Conservation (phyloP, 2,888 invertebrate genomes). For the Rhamphomyia laevipes region DNA sequence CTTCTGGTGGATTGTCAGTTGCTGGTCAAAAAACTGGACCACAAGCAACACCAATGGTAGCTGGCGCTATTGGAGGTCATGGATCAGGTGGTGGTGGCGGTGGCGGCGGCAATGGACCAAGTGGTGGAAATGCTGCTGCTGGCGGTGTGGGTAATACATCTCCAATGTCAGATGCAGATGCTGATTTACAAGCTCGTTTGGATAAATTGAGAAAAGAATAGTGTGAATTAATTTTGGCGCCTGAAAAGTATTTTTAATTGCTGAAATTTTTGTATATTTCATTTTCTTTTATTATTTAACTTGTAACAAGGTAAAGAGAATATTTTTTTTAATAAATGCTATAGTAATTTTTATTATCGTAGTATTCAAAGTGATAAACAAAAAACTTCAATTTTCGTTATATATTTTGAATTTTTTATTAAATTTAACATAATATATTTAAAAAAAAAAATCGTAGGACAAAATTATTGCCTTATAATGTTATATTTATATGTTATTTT, state of each 20-base stretch:
- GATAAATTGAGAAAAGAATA: constrained; percentile 88
- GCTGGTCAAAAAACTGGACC: constrained; percentile 51
- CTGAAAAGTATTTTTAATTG: no score
- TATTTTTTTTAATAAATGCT: no score
- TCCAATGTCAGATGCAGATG: constrained; percentile 73
- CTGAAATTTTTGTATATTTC: not conserved
- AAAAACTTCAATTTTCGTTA: no score
- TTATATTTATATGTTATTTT: not conserved
- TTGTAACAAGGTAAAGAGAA: no score
- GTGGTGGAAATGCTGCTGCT: constrained; percentile 35
- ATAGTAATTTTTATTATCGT: no score
- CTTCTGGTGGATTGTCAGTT: constrained; percentile 45
- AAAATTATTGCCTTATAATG: not conserved
- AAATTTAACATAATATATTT: no score
- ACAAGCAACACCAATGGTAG: constrained; percentile 41
- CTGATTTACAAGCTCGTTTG: constrained; percentile 90
- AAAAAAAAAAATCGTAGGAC: no score
- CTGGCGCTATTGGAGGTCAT: constrained; percentile 34
- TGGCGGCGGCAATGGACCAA: constrained; percentile 30
- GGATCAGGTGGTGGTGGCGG: constrained; percentile 36
- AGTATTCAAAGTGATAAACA: no score
- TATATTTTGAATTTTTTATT: no score
- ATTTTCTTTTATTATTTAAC: not conserved
- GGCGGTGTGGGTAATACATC: constrained; percentile 40
- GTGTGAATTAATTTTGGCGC: not conserved